Conservation (phyloP, 2,888 invertebrate genomes). For the Trimorus sp. region DNA sequence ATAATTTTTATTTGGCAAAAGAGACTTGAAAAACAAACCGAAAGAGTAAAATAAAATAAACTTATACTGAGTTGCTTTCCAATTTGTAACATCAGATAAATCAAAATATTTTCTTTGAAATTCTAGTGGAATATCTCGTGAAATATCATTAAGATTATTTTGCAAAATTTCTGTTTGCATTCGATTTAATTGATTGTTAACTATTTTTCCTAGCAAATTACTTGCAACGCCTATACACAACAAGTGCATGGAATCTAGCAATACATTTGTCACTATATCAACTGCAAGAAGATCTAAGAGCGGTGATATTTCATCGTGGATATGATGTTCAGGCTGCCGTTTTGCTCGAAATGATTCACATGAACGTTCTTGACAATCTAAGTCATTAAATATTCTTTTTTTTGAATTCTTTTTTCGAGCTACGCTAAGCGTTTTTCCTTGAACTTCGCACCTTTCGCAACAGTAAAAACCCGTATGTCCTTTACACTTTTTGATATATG, state of each 20-base stretch:
- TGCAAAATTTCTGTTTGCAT: constrained; percentile 2
- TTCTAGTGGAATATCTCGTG: constrained; percentile 13
- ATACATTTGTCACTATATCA: constrained; percentile 13
- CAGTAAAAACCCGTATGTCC: constrained; percentile 33
- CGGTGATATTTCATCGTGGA: constrained; percentile 11
- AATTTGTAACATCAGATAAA: constrained; percentile 5
- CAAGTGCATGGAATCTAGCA: constrained; percentile 27
- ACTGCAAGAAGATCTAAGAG: constrained; percentile 12
- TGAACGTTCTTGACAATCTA: constrained; percentile 1
- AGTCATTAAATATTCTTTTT: constrained; percentile 20
- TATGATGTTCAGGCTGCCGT: constrained; percentile 22
- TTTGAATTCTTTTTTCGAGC: background rate
- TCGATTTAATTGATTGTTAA: constrained; percentile 8
- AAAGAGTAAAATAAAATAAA: constrained; percentile 2
- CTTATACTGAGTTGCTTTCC: constrained; percentile 5
- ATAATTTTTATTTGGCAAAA: constrained; percentile 31
- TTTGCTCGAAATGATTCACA: constrained; percentile 15
- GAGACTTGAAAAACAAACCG: background rate
- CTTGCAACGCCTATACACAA: background rate
- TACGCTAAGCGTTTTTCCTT: constrained; percentile 15
- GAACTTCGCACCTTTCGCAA: constrained; percentile 33
- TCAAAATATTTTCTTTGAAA: constrained; percentile 31
- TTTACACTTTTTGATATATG: constrained; percentile 36
- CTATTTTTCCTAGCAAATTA: background rate
- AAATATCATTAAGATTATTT: background rate